A percentile compares a stretch with the other conserved stretches of the same genome.
These are phyloP conservation scores for Prochilodus magdalenae DNA, from an alignment of 2,113 vertebrate species.

Conservation along the genomic window DNA sequence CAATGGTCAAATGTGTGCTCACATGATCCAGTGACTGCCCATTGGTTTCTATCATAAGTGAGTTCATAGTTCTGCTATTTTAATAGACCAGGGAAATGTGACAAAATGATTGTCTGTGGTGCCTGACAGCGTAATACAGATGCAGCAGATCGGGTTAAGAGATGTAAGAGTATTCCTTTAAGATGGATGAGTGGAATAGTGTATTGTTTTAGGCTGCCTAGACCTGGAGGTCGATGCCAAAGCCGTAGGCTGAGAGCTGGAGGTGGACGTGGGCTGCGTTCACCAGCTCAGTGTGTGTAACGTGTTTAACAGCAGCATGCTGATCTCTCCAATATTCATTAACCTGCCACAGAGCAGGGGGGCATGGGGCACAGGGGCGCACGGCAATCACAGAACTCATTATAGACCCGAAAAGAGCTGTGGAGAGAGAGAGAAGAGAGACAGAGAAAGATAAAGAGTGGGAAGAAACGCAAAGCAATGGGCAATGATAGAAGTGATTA, in stretches of 20 bases:
- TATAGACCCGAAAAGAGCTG: constrained; percentile 66
- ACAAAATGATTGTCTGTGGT: no score
- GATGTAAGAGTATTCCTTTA: background rate
- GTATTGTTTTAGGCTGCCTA: constrained; percentile 74
- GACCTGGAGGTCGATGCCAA: constrained; percentile 74
- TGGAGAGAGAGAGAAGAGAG: constrained; percentile 54
- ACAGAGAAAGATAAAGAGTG: constrained; percentile 23
- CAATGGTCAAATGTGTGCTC: no score
- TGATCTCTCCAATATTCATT: constrained; percentile 91
- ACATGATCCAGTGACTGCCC: no score
- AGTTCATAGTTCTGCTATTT: no score
- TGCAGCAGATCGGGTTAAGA: no score
- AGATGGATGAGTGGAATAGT: background rate
- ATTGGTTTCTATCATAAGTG: no score
- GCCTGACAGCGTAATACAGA: no score
- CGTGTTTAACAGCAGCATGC: constrained; percentile 91
- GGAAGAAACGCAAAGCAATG: constrained; percentile 5
- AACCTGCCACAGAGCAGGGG: constrained; percentile 83
- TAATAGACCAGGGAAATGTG: no score
- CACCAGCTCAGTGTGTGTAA: constrained; percentile 83
- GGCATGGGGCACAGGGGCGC: constrained; percentile 64
- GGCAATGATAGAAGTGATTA: constrained; percentile 1
- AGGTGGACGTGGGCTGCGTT: constrained; percentile 25
- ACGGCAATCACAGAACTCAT: constrained; percentile 86
- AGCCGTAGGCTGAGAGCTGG: constrained; percentile 34